Percentiles rank a stretch among this genome's conserved stretches.
phyloP scores from a whole-genome alignment of 2,113 vertebrate genomes.

The Salvelinus fontinalis region DNA sequence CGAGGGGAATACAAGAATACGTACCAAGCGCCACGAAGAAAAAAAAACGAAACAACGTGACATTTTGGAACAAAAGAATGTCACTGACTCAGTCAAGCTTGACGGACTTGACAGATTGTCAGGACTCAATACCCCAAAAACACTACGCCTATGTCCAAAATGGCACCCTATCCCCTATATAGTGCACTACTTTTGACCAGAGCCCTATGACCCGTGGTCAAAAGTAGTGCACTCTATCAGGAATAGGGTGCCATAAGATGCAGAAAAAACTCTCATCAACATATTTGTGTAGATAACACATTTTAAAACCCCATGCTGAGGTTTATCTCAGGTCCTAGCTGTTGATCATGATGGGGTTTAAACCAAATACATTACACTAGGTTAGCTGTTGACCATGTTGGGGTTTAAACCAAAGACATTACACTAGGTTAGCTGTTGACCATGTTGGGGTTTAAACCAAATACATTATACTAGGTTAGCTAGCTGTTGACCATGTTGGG shows the following conservation, averaged over 20 bases:
- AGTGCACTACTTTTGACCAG: too few species aligned
- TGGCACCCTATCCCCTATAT: too few species aligned
- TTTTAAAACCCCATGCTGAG: background rate
- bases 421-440: conserved; percentile 5
- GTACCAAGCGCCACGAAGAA: conserved; percentile 38
- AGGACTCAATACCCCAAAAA: background rate
- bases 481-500: conserved; percentile 19
- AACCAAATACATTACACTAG: too few species aligned
- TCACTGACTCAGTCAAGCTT: background rate
- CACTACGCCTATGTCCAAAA: too few species aligned
- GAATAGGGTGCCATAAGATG: background rate
- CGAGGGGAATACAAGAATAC: conserved; percentile 12
- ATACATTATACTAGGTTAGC: background rate
- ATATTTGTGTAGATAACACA: background rate
- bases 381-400: conserved; percentile 20
- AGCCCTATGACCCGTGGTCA: too few species aligned
- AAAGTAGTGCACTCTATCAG: too few species aligned
- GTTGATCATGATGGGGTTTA: background rate
- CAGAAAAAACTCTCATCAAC: background rate
- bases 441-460: conserved; percentile 2
- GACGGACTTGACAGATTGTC: background rate
- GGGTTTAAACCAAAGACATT: background rate
- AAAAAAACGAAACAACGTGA: background rate
- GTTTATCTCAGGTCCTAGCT: conserved; percentile 24
- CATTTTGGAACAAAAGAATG: background rate